Percentiles rank a stretch among this genome's conserved stretches.
These are phyloP conservation scores for Zootoca vivipara DNA, from an alignment of 2,113 vertebrate species.

Conservation along the genomic window DNA sequence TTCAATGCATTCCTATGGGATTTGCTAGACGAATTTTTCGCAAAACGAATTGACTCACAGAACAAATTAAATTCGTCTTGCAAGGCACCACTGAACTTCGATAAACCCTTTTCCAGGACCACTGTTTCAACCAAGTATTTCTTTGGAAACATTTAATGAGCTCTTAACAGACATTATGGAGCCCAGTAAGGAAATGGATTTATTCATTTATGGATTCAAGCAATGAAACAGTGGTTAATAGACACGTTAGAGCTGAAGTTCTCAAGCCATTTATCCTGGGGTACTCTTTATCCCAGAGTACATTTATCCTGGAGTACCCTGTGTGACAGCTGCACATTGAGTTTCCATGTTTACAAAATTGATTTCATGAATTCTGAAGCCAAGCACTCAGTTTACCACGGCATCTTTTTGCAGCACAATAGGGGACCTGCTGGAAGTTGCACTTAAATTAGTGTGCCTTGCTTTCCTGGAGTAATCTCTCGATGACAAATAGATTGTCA, in stretches of 20 bases:
- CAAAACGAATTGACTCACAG: too few species aligned
- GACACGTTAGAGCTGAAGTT: neutral
- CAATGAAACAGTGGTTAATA: neutral
- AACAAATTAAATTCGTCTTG: too few species aligned
- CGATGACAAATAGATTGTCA: slow-evolving; percentile 15
- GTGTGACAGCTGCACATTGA: neutral
- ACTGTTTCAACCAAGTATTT: neutral
- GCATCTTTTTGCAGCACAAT: neutral
- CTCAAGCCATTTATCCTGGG: neutral
- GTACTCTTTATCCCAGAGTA: neutral
- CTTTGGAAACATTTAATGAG: neutral
- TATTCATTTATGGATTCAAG: neutral
- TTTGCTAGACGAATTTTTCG: too few species aligned
- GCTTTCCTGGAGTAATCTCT: slow-evolving; percentile 1
- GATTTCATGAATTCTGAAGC: neutral
- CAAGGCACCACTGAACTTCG: too few species aligned
- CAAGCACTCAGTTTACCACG: neutral
- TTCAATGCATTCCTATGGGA: too few species aligned
- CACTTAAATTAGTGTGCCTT: neutral
- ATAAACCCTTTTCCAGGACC: neutral
- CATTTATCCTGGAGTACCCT: neutral
- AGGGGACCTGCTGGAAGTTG: neutral
- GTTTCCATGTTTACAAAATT: neutral
- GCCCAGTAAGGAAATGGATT: neutral
- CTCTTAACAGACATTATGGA: neutral